Conservation (phyloP, 2,797 vertebrate genomes). For the Podarcis lilfordi region DNA sequence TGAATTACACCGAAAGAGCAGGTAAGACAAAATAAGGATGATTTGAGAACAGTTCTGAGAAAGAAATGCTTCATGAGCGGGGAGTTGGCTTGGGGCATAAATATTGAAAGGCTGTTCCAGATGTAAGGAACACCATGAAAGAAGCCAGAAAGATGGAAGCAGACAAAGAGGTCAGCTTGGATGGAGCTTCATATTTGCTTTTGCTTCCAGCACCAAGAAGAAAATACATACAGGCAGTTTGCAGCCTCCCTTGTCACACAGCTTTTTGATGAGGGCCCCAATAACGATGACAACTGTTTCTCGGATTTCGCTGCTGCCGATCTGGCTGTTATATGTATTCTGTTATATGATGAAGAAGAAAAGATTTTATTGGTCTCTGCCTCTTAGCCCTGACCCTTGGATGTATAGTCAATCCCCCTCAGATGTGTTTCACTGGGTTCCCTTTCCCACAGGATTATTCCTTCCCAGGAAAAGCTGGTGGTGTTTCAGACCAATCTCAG, state of each 20-base stretch:
- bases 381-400: neutral
- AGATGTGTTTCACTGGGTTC: neutral
- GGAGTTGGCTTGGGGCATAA: neutral
- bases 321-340: constrained; percentile 87
- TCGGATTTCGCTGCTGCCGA: constrained; percentile 89
- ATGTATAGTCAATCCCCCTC: neutral
- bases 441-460: neutral
- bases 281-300: constrained; percentile 93
- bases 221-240: constrained; percentile 86
- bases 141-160: too few species aligned
- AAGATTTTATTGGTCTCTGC: constrained; percentile 18
- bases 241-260: constrained; percentile 89
- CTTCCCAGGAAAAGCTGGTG: neutral
- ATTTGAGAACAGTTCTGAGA: neutral
- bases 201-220: neutral
- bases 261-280: constrained; percentile 89
- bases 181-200: neutral
- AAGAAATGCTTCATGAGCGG: neutral
- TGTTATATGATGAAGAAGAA: constrained; percentile 67
- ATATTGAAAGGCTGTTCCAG: neutral
- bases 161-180: neutral
- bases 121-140: neutral
- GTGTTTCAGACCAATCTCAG: neutral
- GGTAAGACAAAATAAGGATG: neutral
- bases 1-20: neutral